Evolutionary conservation across 2,113 vertebrate genomes (phyloP), one percentile per base, ranked within the genome.

Genomic region (Anolis sagrei): DNA sequence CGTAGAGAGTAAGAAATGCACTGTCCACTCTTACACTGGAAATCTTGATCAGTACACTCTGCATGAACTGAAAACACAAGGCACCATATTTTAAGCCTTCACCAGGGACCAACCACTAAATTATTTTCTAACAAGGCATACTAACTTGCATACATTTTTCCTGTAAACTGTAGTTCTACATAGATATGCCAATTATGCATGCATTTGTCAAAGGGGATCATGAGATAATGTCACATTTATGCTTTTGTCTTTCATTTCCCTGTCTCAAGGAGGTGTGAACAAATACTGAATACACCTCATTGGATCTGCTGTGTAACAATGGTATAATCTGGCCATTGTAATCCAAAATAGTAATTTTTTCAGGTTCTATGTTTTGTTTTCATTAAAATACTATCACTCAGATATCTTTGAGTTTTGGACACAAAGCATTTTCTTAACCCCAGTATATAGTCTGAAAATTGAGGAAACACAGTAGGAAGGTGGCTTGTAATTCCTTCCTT

Each of bases 11-110:
- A 85, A 0, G 97, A 93, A 69, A 99, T 86, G 0, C 98, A 98
- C 54, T 98, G 98, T 2, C 98, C 98, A 0, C 91, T 98, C 36
- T 0, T 58, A 70, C 98, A 99, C 7, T 91, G 77, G 86, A 97
- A 98, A 77, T 98, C 94, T 0, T 85, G 44, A 0, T 48, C 34
- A 0, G 70, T 36, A 58, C 98, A 99, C 7, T 94, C 51, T 64
- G 93, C 93, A 0, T n/a, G 87, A 49, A 27, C 97, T 98, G 88
- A 0, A 34, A 81, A 77, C n/a, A 84, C 58, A 76, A 3, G 8
- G 10, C 0, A 29, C 70, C 14, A 13, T 10, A 9, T n/a, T 78
- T 62, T 66, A 66, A 79, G 25, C 14, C 16, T 79, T 39, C 78
- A n/a, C 14, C 61, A 4, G n/a, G 54, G 5, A 29, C 29, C 49